These are phyloP conservation scores for Pachycephala philippinensis DNA, from an alignment of 2,113 vertebrate genomes.

Conservation along the genomic window DNA sequence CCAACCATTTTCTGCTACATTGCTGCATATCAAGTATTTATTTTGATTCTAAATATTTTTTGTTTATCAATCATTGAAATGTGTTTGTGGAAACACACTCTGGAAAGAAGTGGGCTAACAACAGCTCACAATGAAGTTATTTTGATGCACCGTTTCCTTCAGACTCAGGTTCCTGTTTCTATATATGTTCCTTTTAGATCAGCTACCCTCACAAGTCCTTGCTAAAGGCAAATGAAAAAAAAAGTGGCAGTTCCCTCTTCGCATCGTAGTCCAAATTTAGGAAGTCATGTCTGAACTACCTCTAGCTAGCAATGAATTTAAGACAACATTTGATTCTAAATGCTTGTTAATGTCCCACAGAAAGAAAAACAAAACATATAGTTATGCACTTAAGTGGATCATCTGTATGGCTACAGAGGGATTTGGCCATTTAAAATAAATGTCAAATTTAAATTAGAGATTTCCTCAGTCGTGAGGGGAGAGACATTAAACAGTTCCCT, in stretches of 20 bases:
- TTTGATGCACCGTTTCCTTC: background rate
- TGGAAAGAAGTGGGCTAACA: background rate
- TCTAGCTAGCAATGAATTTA: background rate
- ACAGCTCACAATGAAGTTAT: background rate
- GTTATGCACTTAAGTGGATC: background rate
- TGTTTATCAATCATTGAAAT: background rate
- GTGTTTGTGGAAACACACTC: background rate
- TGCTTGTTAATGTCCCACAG: background rate
- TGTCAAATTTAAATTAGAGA: background rate
- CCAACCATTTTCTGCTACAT: background rate
- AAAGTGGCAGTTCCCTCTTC: background rate
- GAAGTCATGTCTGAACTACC: background rate
- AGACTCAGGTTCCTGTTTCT: background rate
- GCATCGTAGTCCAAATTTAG: background rate
- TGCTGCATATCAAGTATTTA: background rate
- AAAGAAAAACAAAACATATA: background rate
- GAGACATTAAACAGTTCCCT: background rate
- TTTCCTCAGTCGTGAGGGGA: background rate
- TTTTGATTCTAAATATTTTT: background rate
- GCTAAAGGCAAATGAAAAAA: background rate
- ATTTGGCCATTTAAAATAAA: background rate
- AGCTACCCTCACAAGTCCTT: background rate
- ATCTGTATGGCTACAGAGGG: background rate
- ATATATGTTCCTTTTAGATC: background rate
- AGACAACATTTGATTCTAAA: background rate